A percentile compares a stretch with the other conserved stretches of the same genome.
These are phyloP conservation scores for Pterobdella sp. DNA, from an alignment of 2,888 invertebrate genomes.

Conservation along the genomic window DNA sequence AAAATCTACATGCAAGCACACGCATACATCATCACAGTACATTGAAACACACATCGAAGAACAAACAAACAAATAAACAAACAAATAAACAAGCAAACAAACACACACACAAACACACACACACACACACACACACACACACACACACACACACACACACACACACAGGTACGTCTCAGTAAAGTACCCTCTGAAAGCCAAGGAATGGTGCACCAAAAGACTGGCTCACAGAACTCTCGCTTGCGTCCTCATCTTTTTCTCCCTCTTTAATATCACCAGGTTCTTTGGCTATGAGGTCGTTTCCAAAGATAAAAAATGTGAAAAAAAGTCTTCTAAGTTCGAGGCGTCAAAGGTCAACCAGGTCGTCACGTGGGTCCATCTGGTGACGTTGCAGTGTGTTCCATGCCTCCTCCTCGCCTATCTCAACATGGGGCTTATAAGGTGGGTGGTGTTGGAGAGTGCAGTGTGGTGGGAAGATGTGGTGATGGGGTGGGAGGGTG, in stretches of 20 bases:
- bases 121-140: background rate
- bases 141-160: background rate
- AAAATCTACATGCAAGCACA: too few species aligned
- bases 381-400: conserved; percentile 41
- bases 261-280: conserved; percentile 43
- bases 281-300: conserved; percentile 41
- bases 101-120: too few species aligned
- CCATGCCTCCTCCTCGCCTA: conserved; percentile 41
- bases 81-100: too few species aligned
- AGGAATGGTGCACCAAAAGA: conserved; percentile 43
- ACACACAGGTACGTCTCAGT: conserved; percentile 38
- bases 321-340: conserved; percentile 38
- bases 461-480: too few species aligned
- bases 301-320: background rate
- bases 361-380: conserved; percentile 43
- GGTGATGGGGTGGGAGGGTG: too few species aligned
- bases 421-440: conserved; percentile 42
- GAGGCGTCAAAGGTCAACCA: conserved; percentile 37
- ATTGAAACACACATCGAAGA: too few species aligned
- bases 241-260: conserved; percentile 39
- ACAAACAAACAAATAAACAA: too few species aligned
- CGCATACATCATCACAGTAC: too few species aligned
- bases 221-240: conserved; percentile 44
- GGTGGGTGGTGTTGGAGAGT: too few species aligned
- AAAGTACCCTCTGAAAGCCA: conserved; percentile 45